Evolutionary conservation across 2,888 invertebrate genomes (phyloP), one percentile per base, ranked within the genome.

Genomic region (Cephus pulcher): DNA sequence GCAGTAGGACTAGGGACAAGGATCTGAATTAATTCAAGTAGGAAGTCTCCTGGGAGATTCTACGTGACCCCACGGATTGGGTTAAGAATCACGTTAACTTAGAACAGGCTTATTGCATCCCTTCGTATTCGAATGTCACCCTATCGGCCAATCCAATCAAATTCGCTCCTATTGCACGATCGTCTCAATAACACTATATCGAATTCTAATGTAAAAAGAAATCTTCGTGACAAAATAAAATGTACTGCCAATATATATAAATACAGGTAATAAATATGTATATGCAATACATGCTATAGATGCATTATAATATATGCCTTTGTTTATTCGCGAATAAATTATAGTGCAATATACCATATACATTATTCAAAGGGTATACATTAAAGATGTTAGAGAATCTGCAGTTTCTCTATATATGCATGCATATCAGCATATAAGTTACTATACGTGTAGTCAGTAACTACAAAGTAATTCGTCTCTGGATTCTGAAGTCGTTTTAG

Each of bases 21-120:
- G 75, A 75, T 56, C 69, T 78, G 78, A 78, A 78, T 78, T 78
- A 78, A 78, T 78, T 78, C 76, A 69, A 37, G 71, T n/a, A 77
- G 68, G 40, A 69, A 76, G 73, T 68, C 78, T 78, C 78, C 76
- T 73, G 73, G 68, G 73, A 73, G 78, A 75, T 33, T 30, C 76
- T 71, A 78, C 78, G 76, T 78, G 78, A 78, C 75, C 78, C 75
- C 56, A 33, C 56, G 71, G 35, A 78, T 78, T 75, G 78, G 78
- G 75, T 78, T 78, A 76, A 76, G 76, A 78, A 73, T 78, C 78
- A 76, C 75, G 68, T 73, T 68, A 76, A 69, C 78, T 75, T 75
- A 56, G 56, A 56, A 9, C 9, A 15, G 71, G 12, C 71, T 71
- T 34, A 34, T 15, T 71, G 71, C 71, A 71, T 71, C 32, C 32